A percentile compares a stretch with the other conserved stretches of the same genome.
Conservation (phyloP, 2,113 vertebrate species). For the Alexandromys fortis region DNA sequence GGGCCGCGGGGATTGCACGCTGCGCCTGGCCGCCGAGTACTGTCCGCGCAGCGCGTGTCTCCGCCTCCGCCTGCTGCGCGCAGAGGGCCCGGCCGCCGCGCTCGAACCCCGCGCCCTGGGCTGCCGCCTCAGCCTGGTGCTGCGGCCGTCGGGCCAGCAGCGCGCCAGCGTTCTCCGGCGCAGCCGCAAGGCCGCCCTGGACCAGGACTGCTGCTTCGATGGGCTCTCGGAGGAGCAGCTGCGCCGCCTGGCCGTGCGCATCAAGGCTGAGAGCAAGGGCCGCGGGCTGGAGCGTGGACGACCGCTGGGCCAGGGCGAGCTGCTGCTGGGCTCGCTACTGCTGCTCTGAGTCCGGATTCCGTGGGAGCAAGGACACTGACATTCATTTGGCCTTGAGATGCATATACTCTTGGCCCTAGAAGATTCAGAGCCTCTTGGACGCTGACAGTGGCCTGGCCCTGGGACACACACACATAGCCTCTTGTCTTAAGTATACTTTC, state of each 20-base stretch:
- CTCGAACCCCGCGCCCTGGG: constrained; percentile 89
- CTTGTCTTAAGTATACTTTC: not conserved
- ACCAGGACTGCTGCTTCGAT: constrained; percentile 93
- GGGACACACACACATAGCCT: not conserved
- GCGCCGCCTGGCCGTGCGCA: constrained; percentile 85
- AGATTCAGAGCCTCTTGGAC: not conserved
- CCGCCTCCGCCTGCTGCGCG: constrained; percentile 91
- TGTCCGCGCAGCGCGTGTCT: constrained; percentile 88
- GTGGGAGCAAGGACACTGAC: not conserved
- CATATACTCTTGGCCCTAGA: not conserved
- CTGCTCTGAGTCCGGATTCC: not conserved
- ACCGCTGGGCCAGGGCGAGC: constrained; percentile 74
- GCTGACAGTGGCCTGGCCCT: not conserved
- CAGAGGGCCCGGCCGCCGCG: constrained; percentile 87
- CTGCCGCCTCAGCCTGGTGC: constrained; percentile 81
- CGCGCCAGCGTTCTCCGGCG: constrained; percentile 91
- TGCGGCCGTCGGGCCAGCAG: constrained; percentile 90
- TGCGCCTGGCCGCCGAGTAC: constrained; percentile 91
- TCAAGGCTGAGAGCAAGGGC: constrained; percentile 92
- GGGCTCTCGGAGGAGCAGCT: constrained; percentile 88
- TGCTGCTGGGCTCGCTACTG: constrained; percentile 28
- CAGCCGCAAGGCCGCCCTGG: constrained; percentile 93
- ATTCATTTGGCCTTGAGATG: not conserved
- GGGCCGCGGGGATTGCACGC: constrained; percentile 86
- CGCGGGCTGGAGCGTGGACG: constrained; percentile 87